Base-by-base conservation (phyloP, 2,888 invertebrate species). In the Pseudolycoriella hygida region DNA sequence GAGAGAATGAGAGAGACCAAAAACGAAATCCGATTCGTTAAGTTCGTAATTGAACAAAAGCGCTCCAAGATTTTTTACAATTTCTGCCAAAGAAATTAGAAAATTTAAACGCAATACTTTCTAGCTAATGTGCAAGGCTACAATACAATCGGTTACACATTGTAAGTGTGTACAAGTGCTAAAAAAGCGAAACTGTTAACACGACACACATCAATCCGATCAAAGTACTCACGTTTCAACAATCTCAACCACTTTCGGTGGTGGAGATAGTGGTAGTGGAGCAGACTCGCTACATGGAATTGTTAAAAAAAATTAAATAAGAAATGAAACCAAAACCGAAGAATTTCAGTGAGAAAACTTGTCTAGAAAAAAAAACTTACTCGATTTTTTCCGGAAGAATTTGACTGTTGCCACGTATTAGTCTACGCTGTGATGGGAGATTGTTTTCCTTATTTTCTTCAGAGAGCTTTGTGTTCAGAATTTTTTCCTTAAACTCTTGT, bases 321-420 rank as follows among this genome's bases (percentile, higher is more conserved):
- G 25, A 25, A 25, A 25, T 6, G 25, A 25, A 25, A 25, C n/a
- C n/a, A n/a, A n/a, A n/a, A n/a, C n/a, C n/a, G 25, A 25, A 25
- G 8, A 4, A 25, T 25, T 25, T 25, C 25, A 25, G 8, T 8
- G 25, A 25, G 5, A 34, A 34, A 5, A 34, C 6, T 30, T 30
- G 11, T 3, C 15, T 8, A 34, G 3, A 12, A 14, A 5, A 34
- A 34, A n/a, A 14, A 5, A 62, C 66, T 64, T 60, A 65, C 65
- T 57, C 54, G 50, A 56, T 56, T 47, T 56, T 61, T 2, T 59
- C 52, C n/a, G 56, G 56, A 46, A 64, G 49, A 25, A 60, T 43
- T 30, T 64, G 60, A 49, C 63, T 64, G 39, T 60, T 56, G 32
- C 64, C 63, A 3, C 66, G 57, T 11, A 57, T 37, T 12, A 48